Conservation (phyloP, 2,113 vertebrate species). For the Phaethon lepturus region DNA sequence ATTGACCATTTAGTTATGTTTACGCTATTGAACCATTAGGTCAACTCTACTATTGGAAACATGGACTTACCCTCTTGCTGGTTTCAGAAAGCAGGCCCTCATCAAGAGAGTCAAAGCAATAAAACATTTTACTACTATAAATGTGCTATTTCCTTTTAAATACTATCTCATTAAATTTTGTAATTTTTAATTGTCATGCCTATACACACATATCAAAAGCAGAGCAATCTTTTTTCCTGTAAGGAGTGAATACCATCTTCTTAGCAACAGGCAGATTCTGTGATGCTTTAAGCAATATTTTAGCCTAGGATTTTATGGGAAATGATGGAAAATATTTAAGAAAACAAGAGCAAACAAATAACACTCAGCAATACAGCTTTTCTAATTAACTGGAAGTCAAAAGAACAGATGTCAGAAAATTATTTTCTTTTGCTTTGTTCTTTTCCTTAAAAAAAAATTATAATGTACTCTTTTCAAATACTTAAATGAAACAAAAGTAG, state of each 20-base stretch:
- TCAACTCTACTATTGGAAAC: not conserved
- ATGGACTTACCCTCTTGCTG: not conserved
- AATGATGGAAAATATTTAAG: slow-evolving; percentile 27
- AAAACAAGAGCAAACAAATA: slow-evolving; percentile 25
- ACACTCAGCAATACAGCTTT: slow-evolving; percentile 39
- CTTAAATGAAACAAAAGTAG: slow-evolving; percentile 19
- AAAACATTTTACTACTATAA: not conserved
- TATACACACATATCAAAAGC: not conserved
- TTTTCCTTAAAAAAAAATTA: not conserved
- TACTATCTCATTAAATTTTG: not conserved
- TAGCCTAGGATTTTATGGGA: slow-evolving; percentile 4
- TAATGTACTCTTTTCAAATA: slow-evolving; percentile 26
- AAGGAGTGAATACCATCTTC: not conserved
- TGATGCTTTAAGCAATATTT: not conserved
- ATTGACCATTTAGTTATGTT: not conserved
- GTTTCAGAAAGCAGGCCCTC: not conserved
- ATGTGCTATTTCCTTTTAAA: not conserved
- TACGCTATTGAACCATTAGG: not conserved
- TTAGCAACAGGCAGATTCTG: not conserved
- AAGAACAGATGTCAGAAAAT: slow-evolving; percentile 33
- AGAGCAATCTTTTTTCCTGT: not conserved
- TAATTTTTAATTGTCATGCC: not conserved
- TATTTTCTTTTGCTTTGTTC: not conserved
- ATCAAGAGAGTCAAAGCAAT: slow-evolving; percentile 18
- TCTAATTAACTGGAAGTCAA: slow-evolving; percentile 55